Percentiles rank a stretch among this genome's conserved stretches.
Conservation (phyloP, 1,140 invertebrate species). For the Drosophila punjabiensis region DNA sequence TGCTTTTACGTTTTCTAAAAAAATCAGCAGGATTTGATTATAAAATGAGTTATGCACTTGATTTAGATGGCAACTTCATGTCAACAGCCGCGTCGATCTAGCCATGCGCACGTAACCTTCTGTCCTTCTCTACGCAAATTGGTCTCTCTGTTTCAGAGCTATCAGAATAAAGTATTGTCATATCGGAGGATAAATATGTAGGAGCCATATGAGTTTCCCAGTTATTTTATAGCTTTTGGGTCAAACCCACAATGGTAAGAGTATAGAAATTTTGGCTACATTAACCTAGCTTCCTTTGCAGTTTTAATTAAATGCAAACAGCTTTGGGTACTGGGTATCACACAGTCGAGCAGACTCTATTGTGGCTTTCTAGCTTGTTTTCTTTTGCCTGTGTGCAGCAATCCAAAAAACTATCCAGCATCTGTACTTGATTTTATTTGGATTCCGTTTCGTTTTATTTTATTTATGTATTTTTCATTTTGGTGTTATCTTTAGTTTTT, state of each 20-base stretch:
- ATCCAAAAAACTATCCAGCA: conserved; percentile 9
- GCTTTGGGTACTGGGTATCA: neutral
- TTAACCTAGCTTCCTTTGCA: neutral
- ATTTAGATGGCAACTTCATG: too few relatives aligned
- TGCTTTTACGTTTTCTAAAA: too few relatives aligned
- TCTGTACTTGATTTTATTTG: conserved; percentile 48
- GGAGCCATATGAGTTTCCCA: too few relatives aligned
- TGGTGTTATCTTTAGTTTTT: conserved; percentile 4
- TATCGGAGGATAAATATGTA: too few relatives aligned
- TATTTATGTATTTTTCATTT: conserved; percentile 5
- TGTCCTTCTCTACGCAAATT: neutral
- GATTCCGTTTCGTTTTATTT: conserved; percentile 21
- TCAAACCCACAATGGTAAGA: too few relatives aligned
- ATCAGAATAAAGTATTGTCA: neutral
- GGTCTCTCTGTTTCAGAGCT: neutral
- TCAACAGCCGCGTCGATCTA: neutral
- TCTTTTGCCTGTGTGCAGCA: neutral
- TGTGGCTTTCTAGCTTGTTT: neutral
- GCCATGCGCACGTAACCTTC: neutral
- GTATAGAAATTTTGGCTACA: neutral
- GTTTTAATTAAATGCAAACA: neutral
- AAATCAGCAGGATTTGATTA: too few relatives aligned
- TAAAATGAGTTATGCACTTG: too few relatives aligned
- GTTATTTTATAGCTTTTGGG: neutral
- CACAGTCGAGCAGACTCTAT: neutral